A percentile compares a stretch with the other conserved stretches of the same genome.
phyloP scores from a whole-genome alignment of 92 coral and sea anemone species.

The Hydrozoanthus gracilis region DNA sequence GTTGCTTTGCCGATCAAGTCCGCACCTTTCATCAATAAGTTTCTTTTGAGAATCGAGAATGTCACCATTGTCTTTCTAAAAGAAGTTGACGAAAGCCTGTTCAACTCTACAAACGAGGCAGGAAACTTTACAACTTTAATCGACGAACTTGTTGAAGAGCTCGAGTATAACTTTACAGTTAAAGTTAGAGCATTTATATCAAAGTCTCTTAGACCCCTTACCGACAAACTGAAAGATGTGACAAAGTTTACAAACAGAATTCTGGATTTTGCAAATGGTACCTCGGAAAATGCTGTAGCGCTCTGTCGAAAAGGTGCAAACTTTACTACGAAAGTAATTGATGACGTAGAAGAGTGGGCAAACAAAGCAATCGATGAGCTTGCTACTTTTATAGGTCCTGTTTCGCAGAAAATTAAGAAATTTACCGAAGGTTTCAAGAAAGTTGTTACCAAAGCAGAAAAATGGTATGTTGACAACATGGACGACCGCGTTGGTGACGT shows the following conservation, averaged over 20 bases:
- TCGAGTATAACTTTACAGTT: conserved; percentile 74
- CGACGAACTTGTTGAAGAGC: conserved; percentile 73
- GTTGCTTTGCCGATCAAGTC: conserved; percentile 79
- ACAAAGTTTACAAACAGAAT: conserved; percentile 78
- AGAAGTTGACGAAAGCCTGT: conserved; percentile 70
- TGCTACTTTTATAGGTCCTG: conserved; percentile 78
- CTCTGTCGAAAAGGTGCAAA: conserved; percentile 79
- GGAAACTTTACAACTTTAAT: conserved; percentile 82
- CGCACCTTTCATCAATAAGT: conserved; percentile 71
- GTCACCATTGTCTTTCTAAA: conserved; percentile 72
- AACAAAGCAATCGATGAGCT: conserved; percentile 75
- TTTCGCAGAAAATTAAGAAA: conserved; percentile 60
- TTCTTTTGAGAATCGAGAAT: conserved; percentile 79
- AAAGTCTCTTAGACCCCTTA: conserved; percentile 70
- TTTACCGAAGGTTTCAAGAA: conserved; percentile 74
- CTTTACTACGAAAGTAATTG: conserved; percentile 83
- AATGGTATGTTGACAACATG: conserved; percentile 84
- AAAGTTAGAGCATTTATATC: conserved; percentile 76
- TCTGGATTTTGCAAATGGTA: conserved; percentile 86
- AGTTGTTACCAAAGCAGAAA: conserved; percentile 84
- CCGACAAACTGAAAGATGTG: conserved; percentile 67
- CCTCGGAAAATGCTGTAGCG: conserved; percentile 76
- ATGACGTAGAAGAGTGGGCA: conserved; percentile 81
- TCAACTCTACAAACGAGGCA: conserved; percentile 75
- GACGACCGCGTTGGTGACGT: conserved; percentile 83